Evolutionary conservation across 2,888 invertebrate genomes (phyloP).

Genomic region (Lasioglossum leucozonium): DNA sequence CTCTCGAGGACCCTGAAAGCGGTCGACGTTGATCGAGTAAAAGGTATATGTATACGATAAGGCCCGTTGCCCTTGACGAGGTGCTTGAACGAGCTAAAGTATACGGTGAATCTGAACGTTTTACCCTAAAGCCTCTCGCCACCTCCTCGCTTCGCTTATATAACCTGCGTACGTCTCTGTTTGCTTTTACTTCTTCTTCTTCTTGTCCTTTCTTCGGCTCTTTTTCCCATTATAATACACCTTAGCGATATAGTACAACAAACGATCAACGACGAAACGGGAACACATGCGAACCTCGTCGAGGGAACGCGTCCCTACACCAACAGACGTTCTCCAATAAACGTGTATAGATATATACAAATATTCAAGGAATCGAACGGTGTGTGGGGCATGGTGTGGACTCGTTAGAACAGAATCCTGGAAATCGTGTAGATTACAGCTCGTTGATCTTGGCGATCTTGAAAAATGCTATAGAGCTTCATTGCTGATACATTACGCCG

Average conservation of each 20-base stretch:
- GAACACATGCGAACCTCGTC: conserved; percentile 58
- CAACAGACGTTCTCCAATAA: conserved; percentile 30
- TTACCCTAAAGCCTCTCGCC: conserved; percentile 45
- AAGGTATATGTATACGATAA: conserved; percentile 37
- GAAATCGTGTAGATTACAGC: not conserved
- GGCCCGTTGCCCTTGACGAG: conserved; percentile 57
- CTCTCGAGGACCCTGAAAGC: not conserved
- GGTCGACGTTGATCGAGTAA: conserved; percentile 30
- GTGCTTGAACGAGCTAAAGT: conserved; percentile 48
- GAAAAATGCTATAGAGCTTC: not conserved
- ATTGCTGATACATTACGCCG: not conserved
- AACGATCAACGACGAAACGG: conserved; percentile 60
- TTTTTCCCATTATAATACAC: conserved; percentile 47
- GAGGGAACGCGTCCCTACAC: conserved; percentile 49
- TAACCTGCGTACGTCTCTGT: not conserved
- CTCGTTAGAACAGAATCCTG: not conserved
- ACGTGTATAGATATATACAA: conserved; percentile 60
- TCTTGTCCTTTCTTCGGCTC: not conserved
- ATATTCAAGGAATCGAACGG: conserved; percentile 57
- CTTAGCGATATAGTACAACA: conserved; percentile 56
- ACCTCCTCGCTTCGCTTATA: not conserved
- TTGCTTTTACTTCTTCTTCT: not conserved
- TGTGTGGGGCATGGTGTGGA: not conserved
- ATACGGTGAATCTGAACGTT: conserved; percentile 41
- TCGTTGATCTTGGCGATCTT: not conserved